Percentiles rank a stretch among this genome's conserved stretches.
Evolutionary conservation across 2,113 vertebrate species (phyloP).

Genomic region (Trematomus loennbergii): DNA sequence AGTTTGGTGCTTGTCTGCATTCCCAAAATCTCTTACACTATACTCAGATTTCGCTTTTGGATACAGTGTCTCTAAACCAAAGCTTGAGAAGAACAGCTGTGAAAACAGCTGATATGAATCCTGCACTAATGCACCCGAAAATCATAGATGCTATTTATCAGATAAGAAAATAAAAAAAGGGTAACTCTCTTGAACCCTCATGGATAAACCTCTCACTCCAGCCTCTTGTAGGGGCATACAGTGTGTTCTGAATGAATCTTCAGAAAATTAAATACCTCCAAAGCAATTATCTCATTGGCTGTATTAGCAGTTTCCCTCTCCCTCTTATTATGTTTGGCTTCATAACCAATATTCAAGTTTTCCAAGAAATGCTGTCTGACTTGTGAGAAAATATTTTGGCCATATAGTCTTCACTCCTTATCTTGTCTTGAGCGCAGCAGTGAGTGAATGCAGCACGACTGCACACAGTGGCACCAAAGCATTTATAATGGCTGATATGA

Average conservation of each 20-base stretch:
- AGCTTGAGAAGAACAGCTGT: constrained; percentile 77
- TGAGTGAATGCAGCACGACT: constrained; percentile 45
- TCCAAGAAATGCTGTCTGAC: constrained; percentile 66
- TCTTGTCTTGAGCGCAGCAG: constrained; percentile 39
- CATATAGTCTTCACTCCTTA: constrained; percentile 46
- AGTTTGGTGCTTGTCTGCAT: constrained; percentile 7
- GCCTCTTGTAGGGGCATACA: constrained; percentile 1
- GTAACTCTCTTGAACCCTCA: constrained; percentile 39
- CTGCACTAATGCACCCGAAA: constrained; percentile 66
- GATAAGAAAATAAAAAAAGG: constrained; percentile 29
- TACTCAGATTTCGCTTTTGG: constrained; percentile 57
- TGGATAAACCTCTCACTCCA: constrained; percentile 34
- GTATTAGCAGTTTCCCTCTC: constrained; percentile 46
- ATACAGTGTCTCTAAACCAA: constrained; percentile 57
- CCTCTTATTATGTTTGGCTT: constrained; percentile 73
- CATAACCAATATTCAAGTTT: constrained; percentile 36
- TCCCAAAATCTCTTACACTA: constrained; percentile 15
- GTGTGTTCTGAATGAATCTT: constrained; percentile 61
- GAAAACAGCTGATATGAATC: constrained; percentile 80
- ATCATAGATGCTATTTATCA: constrained; percentile 66
- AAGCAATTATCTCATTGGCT: constrained; percentile 60
- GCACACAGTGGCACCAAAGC: constrained; percentile 55
- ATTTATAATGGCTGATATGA: constrained; percentile 26
- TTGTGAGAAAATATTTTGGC: constrained; percentile 75
- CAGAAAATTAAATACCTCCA: constrained; percentile 47